Conservation (phyloP, 2,888 invertebrate genomes). For the Ametastegia equiseti region DNA sequence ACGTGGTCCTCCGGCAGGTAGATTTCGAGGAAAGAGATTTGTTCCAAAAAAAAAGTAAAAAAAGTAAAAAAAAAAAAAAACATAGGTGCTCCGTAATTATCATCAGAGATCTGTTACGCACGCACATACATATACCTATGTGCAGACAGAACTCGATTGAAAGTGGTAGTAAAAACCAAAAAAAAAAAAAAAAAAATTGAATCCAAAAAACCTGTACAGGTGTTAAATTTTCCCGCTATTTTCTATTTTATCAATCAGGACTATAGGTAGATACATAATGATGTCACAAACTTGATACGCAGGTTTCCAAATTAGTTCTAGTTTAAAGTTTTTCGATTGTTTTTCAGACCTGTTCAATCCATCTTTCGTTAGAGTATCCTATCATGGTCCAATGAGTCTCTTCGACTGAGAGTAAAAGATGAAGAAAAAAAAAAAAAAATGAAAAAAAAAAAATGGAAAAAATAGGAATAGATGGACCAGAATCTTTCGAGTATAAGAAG, state of each 20-base stretch:
- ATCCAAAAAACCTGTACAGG: too few relatives aligned
- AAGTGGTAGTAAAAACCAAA: too few relatives aligned
- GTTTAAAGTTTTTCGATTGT: background rate
- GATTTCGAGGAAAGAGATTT: conserved; percentile 10
- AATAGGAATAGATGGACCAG: background rate
- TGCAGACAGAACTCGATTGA: background rate
- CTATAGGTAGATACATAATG: background rate
- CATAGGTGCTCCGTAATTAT: background rate
- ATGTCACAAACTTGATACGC: background rate
- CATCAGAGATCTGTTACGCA: background rate
- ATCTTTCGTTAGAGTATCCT: too few relatives aligned
- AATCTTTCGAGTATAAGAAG: background rate
- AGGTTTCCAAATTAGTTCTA: conserved; percentile 1
- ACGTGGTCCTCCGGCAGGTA: conserved; percentile 43
- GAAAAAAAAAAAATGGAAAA: background rate
- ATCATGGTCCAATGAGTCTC: conserved; percentile 28
- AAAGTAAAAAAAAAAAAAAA: too few relatives aligned
- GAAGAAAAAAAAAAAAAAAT: background rate
- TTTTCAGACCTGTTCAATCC: background rate
- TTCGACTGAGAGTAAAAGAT: background rate
- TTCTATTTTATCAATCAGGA: too few relatives aligned
- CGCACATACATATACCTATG: too few relatives aligned
- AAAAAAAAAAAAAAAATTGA: too few relatives aligned
- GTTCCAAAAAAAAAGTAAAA: too few relatives aligned
- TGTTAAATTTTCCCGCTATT: background rate